These are phyloP conservation scores for Achroia grisella DNA, from an alignment of 1,140 invertebrate genomes.

Conservation along the genomic window DNA sequence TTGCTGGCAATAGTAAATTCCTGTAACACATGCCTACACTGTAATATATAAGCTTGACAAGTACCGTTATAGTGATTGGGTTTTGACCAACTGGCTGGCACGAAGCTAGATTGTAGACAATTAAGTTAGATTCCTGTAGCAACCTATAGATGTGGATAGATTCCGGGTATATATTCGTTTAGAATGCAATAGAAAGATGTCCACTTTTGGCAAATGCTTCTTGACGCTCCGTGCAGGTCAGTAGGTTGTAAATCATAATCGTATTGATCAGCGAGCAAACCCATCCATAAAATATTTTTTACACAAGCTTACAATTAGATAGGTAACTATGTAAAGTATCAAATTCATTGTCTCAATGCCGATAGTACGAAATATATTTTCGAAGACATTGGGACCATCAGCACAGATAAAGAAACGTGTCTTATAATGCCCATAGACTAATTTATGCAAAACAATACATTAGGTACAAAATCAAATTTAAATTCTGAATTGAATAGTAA, in stretches of 20 bases:
- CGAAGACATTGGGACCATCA: conserved; percentile 20
- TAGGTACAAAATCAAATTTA: conserved; percentile 28
- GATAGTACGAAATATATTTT: too few species aligned
- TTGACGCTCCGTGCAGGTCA: conserved; percentile 2
- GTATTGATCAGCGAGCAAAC: conserved; percentile 16
- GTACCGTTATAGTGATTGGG: conserved; percentile 5
- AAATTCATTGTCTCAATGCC: conserved; percentile 24
- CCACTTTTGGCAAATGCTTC: background rate
- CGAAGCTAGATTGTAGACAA: background rate
- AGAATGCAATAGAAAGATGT: too few species aligned
- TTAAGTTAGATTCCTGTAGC: too few species aligned
- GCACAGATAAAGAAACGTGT: conserved; percentile 5
- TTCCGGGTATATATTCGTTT: too few species aligned
- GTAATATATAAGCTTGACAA: conserved; percentile 16
- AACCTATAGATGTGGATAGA: too few species aligned
- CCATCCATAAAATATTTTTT: conserved; percentile 38
- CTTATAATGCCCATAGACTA: conserved; percentile 5
- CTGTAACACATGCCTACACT: conserved; percentile 6
- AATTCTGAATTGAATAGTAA: conserved; percentile 2
- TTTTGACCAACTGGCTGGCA: background rate
- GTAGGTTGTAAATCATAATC: too few species aligned
- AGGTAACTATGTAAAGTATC: conserved; percentile 39
- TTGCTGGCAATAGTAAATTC: background rate
- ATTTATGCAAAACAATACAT: conserved; percentile 15
- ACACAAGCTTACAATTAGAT: conserved; percentile 36